phyloP scores from a whole-genome alignment of 2,113 vertebrate species.

The Salvelinus sp. region DNA sequence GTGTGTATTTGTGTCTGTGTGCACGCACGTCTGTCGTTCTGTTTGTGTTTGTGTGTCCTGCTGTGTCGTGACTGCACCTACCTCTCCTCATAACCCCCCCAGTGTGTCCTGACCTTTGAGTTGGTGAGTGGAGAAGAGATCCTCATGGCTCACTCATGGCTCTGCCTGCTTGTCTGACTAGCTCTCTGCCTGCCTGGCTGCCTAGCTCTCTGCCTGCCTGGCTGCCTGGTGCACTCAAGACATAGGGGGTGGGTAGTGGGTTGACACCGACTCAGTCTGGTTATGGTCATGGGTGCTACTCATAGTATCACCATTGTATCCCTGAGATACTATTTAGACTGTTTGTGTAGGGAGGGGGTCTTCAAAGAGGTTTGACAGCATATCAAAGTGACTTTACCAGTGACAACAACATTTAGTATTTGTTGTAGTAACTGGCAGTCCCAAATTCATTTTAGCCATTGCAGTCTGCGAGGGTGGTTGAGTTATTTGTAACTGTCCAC shows the following conservation, averaged over 20 bases:
- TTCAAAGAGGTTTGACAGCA: slow-evolving; percentile 9
- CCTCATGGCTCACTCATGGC: slow-evolving; percentile 31
- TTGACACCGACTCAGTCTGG: no score
- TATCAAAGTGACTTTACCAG: not conserved
- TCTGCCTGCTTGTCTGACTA: not conserved
- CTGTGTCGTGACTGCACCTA: slow-evolving; percentile 16
- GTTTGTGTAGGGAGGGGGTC: not conserved
- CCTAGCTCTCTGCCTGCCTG: no score
- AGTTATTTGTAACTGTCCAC: not conserved
- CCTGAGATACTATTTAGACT: not conserved
- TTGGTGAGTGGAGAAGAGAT: slow-evolving; percentile 29
- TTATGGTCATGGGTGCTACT: not conserved
- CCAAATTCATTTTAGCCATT: not conserved
- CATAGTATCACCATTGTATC: no score
- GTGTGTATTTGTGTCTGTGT: not conserved
- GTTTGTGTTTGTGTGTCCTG: not conserved
- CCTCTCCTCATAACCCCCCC: slow-evolving; percentile 26
- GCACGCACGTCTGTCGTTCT: not conserved
- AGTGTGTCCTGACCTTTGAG: slow-evolving; percentile 59
- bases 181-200: no score
- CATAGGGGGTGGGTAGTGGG: no score
- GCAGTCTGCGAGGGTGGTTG: not conserved
- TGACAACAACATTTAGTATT: not conserved
- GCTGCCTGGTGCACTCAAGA: no score
- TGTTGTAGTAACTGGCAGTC: not conserved